Evolutionary conservation across 2,113 vertebrate species (phyloP).

Genomic region (Camelus dromedarius): DNA sequence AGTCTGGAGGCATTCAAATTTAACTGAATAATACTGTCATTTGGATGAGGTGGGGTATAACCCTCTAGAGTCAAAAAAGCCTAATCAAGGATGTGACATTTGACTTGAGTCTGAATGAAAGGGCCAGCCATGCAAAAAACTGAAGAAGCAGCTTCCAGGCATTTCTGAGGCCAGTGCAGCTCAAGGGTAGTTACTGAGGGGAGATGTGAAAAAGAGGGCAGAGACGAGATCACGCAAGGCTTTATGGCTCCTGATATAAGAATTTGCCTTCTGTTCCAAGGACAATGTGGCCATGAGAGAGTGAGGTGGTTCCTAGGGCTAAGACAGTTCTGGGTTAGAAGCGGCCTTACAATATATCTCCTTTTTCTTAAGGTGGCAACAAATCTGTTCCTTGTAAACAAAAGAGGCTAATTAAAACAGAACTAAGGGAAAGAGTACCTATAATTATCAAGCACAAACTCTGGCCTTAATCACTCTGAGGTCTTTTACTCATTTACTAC

Average conservation of each 20-base stretch:
- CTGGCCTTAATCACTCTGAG: neutral
- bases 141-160: neutral
- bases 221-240: neutral
- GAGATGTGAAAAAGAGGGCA: neutral
- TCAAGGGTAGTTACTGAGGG: neutral
- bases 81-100: slow-evolving; percentile 13
- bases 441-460: neutral
- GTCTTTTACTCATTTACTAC: neutral
- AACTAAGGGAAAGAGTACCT: neutral
- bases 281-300: neutral
- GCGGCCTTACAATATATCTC: neutral
- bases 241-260: neutral
- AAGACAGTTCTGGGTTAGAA: neutral
- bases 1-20: neutral
- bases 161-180: neutral
- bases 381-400: slow-evolving; percentile 29
- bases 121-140: neutral
- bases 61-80: slow-evolving; percentile 20
- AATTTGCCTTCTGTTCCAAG: slow-evolving; percentile 27
- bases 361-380: slow-evolving; percentile 14
- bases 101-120: neutral
- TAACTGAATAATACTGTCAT: neutral
- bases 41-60: neutral
- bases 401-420: slow-evolving; percentile 14
- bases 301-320: neutral